Conservation (phyloP, 2,888 invertebrate species). For the Oscheius myriophilus region DNA sequence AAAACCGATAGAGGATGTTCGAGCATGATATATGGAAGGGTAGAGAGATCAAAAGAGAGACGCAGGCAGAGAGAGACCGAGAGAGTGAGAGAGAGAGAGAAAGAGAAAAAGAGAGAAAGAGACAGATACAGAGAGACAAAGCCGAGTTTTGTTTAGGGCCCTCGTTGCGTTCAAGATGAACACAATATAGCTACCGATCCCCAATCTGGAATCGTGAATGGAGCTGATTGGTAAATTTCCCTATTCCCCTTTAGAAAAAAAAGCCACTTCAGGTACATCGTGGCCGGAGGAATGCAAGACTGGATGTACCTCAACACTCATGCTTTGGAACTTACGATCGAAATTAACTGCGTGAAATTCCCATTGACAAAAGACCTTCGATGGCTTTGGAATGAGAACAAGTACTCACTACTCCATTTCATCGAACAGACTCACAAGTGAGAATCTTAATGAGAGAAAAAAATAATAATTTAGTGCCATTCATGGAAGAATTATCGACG, state of each 20-base stretch:
- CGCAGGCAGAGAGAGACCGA: not conserved
- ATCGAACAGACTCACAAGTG: conserved; percentile 82
- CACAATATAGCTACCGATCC: conserved; percentile 77
- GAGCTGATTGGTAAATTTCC: conserved; percentile 84
- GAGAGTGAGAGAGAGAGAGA: no score
- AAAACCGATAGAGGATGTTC: no score
- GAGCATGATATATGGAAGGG: no score
- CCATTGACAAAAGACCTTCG: conserved; percentile 81
- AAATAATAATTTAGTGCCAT: conserved; percentile 55
- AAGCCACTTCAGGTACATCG: conserved; percentile 55
- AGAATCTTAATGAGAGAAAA: not conserved
- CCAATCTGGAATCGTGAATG: conserved; percentile 88
- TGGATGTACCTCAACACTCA: conserved; percentile 93
- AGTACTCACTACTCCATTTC: conserved; percentile 83
- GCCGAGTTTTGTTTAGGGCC: conserved; percentile 46
- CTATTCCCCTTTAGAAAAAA: not conserved
- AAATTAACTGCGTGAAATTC: conserved; percentile 91
- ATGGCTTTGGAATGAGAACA: conserved; percentile 87
- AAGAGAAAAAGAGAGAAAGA: no score
- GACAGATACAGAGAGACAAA: not conserved
- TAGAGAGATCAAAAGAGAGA: no score
- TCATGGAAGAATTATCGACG: conserved; percentile 83
- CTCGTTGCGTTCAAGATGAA: conserved; percentile 56
- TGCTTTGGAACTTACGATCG: conserved; percentile 92
- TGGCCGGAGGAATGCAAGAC: conserved; percentile 95